Evolutionary conservation across 1,140 invertebrate genomes (phyloP).

Genomic region (Laupala kohalensis): DNA sequence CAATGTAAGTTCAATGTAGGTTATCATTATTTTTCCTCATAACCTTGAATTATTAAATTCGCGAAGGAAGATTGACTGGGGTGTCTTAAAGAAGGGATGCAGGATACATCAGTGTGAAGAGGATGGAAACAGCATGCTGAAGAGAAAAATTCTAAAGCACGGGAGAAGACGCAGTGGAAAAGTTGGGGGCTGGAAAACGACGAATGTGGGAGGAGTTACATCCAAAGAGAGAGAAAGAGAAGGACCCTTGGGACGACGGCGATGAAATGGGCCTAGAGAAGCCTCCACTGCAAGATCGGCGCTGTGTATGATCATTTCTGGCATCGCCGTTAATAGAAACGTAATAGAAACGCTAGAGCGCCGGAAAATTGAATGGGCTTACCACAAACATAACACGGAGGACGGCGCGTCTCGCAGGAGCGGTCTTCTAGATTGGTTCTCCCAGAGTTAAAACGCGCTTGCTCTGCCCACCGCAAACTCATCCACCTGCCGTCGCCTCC

Average conservation of each 20-base stretch:
- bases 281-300: neutral
- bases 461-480: neutral
- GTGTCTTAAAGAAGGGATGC: too few relatives aligned
- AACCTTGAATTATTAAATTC: too few relatives aligned
- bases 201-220: too few relatives aligned
- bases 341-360: conserved; percentile 9
- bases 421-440: neutral
- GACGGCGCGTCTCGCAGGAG: neutral
- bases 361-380: conserved; percentile 11
- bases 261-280: neutral
- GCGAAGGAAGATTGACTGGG: too few relatives aligned
- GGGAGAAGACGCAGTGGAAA: too few relatives aligned
- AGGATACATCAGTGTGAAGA: too few relatives aligned
- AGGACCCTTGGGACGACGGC: neutral
- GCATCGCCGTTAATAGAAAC: conserved; percentile 10
- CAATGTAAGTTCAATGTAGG: too few relatives aligned
- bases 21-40: too few relatives aligned
- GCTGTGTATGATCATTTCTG: conserved; percentile 1
- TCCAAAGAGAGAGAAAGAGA: too few relatives aligned
- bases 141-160: too few relatives aligned
- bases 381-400: conserved; percentile 1
- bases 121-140: too few relatives aligned
- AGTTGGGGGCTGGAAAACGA: too few relatives aligned
- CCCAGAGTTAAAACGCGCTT: neutral
- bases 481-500: neutral